A percentile compares a stretch with the other conserved stretches of the same genome.
These are phyloP conservation scores for Dendronephthya gigantea DNA, from an alignment of 64 coral and sea anemone species.

Conservation along the genomic window DNA sequence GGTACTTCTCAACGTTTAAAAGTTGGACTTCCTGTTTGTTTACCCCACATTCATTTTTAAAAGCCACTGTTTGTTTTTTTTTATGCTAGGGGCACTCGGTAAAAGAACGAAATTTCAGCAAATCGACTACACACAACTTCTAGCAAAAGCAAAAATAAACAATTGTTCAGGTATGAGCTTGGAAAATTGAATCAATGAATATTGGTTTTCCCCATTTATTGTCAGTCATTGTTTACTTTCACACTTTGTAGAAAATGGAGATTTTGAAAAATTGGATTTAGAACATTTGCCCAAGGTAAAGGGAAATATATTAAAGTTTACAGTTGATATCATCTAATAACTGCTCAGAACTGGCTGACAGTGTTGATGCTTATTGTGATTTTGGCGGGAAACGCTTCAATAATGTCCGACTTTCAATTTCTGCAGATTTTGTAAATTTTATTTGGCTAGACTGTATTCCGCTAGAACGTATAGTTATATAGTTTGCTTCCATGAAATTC, in stretches of 20 bases:
- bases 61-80: not conserved
- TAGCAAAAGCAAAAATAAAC: conserved; percentile 46
- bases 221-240: not conserved
- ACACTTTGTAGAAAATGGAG: not conserved
- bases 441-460: too few relatives aligned
- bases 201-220: not conserved
- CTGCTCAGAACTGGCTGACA: too few relatives aligned
- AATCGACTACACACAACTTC: conserved; percentile 50
- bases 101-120: conserved; percentile 94
- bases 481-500: too few relatives aligned
- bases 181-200: too few relatives aligned
- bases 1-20: conserved; percentile 29
- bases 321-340: too few relatives aligned
- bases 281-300: conserved; percentile 1
- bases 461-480: too few relatives aligned
- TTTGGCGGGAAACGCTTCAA: too few relatives aligned
- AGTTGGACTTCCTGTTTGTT: not conserved
- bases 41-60: not conserved
- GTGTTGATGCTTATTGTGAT: too few relatives aligned
- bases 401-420: too few relatives aligned
- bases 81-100: conserved; percentile 64
- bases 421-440: too few relatives aligned
- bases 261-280: not conserved
- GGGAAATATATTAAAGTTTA: not conserved
- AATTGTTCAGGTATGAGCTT: not conserved